A percentile compares a stretch with the other conserved stretches of the same genome.
These are phyloP conservation scores for Sebastes elongatus DNA, from an alignment of 2,797 vertebrate genomes.

Conservation along the genomic window DNA sequence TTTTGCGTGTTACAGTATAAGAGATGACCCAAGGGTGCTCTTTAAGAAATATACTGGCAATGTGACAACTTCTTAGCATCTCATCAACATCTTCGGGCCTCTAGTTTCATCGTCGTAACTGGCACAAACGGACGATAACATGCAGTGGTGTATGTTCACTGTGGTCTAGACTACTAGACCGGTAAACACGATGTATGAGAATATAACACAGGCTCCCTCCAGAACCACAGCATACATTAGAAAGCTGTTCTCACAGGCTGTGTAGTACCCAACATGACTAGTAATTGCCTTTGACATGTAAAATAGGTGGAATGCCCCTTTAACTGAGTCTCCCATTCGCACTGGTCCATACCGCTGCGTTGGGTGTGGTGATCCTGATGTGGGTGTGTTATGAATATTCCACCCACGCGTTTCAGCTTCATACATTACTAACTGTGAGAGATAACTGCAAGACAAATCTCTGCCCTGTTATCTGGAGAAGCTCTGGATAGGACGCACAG, in stretches of 20 bases:
- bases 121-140: neutral
- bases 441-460: neutral
- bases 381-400: conserved; percentile 41
- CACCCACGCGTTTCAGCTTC: conserved; percentile 20
- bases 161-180: neutral
- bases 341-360: neutral
- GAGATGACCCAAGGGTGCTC: conserved; percentile 49
- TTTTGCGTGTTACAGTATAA: conserved; percentile 38
- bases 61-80: neutral
- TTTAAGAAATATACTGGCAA: conserved; percentile 21
- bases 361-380: conserved; percentile 43
- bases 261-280: conserved; percentile 20
- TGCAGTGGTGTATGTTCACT: neutral
- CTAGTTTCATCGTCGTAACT: conserved; percentile 29
- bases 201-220: neutral
- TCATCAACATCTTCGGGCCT: neutral
- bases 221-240: conserved; percentile 46
- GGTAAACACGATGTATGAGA: neutral
- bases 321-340: conserved; percentile 17
- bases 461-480: neutral
- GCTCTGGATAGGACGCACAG: neutral
- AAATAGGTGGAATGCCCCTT: conserved; percentile 52
- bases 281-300: conserved; percentile 45
- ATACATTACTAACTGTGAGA: conserved; percentile 4
- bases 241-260: conserved; percentile 44